Conservation (phyloP, 1,140 invertebrate genomes). For the Tetramorium alpestre region DNA sequence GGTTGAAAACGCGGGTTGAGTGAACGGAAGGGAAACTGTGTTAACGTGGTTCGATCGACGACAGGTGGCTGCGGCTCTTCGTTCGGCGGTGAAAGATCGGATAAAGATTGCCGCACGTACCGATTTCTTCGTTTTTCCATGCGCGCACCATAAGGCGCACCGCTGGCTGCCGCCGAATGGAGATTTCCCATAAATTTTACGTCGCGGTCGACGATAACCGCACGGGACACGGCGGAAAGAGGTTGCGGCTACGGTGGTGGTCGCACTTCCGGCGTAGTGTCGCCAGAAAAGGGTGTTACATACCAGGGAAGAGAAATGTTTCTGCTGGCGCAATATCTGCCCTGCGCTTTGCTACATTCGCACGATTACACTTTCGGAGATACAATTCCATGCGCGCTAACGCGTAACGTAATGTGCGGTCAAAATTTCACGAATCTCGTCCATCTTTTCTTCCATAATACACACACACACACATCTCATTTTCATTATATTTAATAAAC, state of each 20-base stretch:
- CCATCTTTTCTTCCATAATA: neutral
- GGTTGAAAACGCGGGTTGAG: neutral
- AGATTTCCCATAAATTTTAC: slow-evolving; percentile 63
- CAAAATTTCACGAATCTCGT: slow-evolving; percentile 2
- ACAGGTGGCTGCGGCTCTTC: neutral
- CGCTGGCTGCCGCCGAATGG: slow-evolving; percentile 27
- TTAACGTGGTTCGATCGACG: slow-evolving; percentile 11
- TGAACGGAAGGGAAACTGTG: slow-evolving; percentile 3
- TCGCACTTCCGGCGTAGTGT: slow-evolving; percentile 3
- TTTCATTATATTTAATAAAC: neutral
- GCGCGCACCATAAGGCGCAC: slow-evolving; percentile 39
- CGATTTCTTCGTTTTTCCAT: slow-evolving; percentile 51
- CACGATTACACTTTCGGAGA: slow-evolving; percentile 17
- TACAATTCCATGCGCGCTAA: slow-evolving; percentile 4
- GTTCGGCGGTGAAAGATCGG: slow-evolving; percentile 74
- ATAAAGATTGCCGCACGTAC: slow-evolving; percentile 79
- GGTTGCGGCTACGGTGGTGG: neutral
- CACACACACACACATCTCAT: neutral
- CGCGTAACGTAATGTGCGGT: neutral
- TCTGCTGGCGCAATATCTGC: slow-evolving; percentile 31
- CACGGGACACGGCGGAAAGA: slow-evolving; percentile 20
- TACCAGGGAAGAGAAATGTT: neutral
- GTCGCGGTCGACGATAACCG: slow-evolving; percentile 40
- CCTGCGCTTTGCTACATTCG: neutral
- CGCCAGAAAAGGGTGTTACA: slow-evolving; percentile 19